Evolutionary conservation across 2,888 invertebrate species (phyloP).

Genomic region (Apomyelois bistriatella): DNA sequence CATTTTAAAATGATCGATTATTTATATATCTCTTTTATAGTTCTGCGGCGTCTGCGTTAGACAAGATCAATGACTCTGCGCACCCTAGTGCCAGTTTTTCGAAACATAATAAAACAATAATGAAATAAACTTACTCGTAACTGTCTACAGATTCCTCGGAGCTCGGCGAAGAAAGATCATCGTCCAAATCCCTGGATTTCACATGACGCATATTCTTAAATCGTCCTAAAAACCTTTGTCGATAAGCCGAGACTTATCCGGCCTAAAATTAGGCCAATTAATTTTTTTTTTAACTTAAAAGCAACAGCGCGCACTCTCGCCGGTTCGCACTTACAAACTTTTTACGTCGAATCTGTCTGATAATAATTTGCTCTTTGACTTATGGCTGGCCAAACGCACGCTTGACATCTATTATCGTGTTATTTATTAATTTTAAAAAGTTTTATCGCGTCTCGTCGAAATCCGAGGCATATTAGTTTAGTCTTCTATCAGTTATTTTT

Average conservation of each 20-base stretch:
- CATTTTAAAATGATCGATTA: too few species aligned
- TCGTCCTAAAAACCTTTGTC: too few species aligned
- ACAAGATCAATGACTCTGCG: too few species aligned
- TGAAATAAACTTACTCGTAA: slow-evolving; percentile 47
- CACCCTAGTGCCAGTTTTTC: too few species aligned
- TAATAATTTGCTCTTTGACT: not conserved
- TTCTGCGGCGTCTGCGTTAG: too few species aligned
- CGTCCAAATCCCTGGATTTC: slow-evolving; percentile 29
- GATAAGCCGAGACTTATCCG: not conserved
- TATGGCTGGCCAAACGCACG: not conserved
- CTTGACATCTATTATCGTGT: not conserved
- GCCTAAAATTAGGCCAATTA: not conserved
- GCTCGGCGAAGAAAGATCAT: slow-evolving; percentile 45
- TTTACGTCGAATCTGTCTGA: not conserved
- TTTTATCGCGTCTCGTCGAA: too few species aligned
- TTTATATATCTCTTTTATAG: too few species aligned
- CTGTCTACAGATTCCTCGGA: slow-evolving; percentile 55
- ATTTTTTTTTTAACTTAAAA: too few species aligned
- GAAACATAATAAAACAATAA: slow-evolving; percentile 6
- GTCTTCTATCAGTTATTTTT: too few species aligned
- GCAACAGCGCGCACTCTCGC: slow-evolving; percentile 14
- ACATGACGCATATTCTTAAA: slow-evolving; percentile 35
- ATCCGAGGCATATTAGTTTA: too few species aligned
- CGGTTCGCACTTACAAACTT: slow-evolving; percentile 19
- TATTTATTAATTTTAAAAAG: not conserved